phyloP scores from a whole-genome alignment of 2,797 vertebrate species.

The Peromyscus attwateri region DNA sequence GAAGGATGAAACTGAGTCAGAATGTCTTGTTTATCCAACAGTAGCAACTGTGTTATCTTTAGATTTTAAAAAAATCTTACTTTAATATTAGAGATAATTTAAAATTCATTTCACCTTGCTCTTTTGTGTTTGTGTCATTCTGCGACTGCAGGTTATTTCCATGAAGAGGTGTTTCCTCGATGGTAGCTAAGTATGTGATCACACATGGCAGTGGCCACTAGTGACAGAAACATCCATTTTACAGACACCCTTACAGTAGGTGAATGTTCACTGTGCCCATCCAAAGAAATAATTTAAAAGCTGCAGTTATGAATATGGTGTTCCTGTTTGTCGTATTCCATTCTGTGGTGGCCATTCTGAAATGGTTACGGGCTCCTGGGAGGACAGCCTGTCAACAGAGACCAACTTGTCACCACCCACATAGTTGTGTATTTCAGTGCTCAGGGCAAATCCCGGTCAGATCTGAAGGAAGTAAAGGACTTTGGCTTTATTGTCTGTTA shows the following conservation, averaged over 20 bases:
- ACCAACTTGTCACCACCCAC: not conserved
- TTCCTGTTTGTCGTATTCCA: not conserved
- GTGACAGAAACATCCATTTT: conserved; percentile 36
- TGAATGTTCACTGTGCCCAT: not conserved
- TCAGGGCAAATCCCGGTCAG: not conserved
- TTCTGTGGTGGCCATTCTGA: not conserved
- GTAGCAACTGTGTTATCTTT: not conserved
- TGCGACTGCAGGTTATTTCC: not conserved
- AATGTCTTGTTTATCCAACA: not conserved
- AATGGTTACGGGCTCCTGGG: not conserved
- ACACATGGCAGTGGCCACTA: not conserved
- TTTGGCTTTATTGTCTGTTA: not conserved
- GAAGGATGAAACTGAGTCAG: not conserved
- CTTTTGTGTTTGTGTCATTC: conserved; percentile 27
- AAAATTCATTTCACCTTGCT: not conserved
- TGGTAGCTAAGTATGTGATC: conserved; percentile 45
- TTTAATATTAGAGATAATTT: conserved; percentile 37
- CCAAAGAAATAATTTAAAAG: not conserved
- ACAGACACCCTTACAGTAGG: not conserved
- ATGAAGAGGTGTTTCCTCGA: not conserved
- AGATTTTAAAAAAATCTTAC: not conserved
- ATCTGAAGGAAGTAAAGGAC: not conserved
- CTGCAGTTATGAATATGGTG: not conserved
- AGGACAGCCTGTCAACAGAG: not conserved
- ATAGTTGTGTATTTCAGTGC: not conserved